Conservation (phyloP, 2,888 invertebrate genomes). For the Himalopsyche kuldschensis region DNA sequence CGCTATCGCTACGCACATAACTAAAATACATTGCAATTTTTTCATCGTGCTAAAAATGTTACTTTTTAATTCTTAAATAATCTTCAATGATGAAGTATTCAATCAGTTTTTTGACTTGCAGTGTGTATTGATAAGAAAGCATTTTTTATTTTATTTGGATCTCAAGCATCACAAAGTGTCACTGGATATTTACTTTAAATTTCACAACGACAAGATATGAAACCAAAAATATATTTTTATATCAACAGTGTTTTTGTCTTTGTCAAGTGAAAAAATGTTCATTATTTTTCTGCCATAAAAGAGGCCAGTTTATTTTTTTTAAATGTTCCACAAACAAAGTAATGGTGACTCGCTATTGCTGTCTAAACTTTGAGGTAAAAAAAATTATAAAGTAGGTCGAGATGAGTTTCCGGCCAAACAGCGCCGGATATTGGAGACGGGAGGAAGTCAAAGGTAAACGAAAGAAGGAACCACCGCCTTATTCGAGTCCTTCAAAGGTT, state of each 20-base stretch:
- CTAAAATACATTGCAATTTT: too few relatives aligned
- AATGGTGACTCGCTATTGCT: background rate
- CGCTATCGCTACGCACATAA: too few relatives aligned
- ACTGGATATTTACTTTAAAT: too few relatives aligned
- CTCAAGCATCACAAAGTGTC: too few relatives aligned
- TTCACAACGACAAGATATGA: too few relatives aligned
- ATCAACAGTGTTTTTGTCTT: background rate
- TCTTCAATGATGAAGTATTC: too few relatives aligned
- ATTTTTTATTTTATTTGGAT: too few relatives aligned
- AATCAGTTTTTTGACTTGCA: too few relatives aligned
- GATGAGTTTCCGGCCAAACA: background rate
- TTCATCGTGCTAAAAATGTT: too few relatives aligned
- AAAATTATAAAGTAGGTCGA: background rate
- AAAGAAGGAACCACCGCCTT: background rate
- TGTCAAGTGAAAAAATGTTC: background rate
- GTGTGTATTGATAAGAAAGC: too few relatives aligned
- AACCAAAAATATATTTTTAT: too few relatives aligned
- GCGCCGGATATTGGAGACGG: background rate
- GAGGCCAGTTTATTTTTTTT: background rate
- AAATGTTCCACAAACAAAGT: background rate
- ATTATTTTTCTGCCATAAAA: background rate
- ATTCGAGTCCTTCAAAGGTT: background rate
- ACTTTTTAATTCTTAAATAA: too few relatives aligned
- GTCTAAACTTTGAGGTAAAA: background rate
- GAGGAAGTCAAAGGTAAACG: background rate